Conservation (phyloP, 2,797 vertebrate species). For the Sebastes aleutianus region DNA sequence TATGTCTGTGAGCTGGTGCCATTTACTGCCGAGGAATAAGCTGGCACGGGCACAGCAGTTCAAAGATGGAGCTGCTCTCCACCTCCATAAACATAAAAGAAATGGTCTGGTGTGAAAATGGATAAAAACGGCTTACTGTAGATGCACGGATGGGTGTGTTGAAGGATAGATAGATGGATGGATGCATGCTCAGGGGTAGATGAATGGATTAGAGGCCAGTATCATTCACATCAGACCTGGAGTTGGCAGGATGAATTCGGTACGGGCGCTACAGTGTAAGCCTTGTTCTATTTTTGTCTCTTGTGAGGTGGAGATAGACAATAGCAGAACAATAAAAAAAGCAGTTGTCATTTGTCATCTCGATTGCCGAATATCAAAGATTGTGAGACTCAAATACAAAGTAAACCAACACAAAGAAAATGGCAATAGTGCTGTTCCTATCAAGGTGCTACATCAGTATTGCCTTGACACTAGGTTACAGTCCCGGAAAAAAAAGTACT, state of each 20-base stretch:
- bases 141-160: slow-evolving; percentile 23
- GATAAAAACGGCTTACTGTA: slow-evolving; percentile 40
- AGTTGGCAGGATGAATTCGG: slow-evolving; percentile 16
- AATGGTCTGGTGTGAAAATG: slow-evolving; percentile 32
- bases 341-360: slow-evolving; percentile 15
- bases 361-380: slow-evolving; percentile 29
- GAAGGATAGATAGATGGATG: slow-evolving; percentile 20
- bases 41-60: slow-evolving; percentile 50
- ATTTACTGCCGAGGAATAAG: slow-evolving; percentile 57
- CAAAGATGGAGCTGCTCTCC: slow-evolving; percentile 46
- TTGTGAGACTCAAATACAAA: slow-evolving; percentile 10
- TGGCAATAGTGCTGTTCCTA: background rate
- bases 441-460: slow-evolving; percentile 21
- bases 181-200: slow-evolving; percentile 28
- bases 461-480: slow-evolving; percentile 28
- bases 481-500: background rate
- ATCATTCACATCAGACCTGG: slow-evolving; percentile 41
- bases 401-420: slow-evolving; percentile 12
- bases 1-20: slow-evolving; percentile 63
- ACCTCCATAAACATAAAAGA: slow-evolving; percentile 47
- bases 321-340: slow-evolving; percentile 4
- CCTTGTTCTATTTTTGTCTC: slow-evolving; percentile 40
- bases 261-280: background rate
- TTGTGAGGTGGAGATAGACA: background rate
- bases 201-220: slow-evolving; percentile 32